Conservation (phyloP, 1,140 invertebrate species). For the Sycophaga agraensis region DNA sequence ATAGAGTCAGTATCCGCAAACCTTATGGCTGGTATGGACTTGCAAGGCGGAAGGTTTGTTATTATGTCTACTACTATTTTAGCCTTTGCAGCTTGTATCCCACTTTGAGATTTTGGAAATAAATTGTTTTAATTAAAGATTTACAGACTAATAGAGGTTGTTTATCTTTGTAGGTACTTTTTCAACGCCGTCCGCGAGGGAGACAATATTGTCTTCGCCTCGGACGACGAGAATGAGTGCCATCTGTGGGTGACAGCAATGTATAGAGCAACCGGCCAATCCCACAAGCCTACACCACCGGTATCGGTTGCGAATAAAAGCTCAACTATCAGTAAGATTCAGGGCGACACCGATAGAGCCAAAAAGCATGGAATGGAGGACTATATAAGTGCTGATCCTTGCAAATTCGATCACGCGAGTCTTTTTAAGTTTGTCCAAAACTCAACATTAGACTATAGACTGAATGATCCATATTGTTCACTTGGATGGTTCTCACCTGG, state of each 20-base stretch:
- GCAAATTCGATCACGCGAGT: constrained; percentile 91
- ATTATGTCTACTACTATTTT: too few species aligned
- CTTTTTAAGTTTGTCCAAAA: constrained; percentile 92
- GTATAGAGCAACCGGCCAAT: constrained; percentile 97
- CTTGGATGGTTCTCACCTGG: constrained; percentile 99
- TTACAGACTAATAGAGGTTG: too few species aligned
- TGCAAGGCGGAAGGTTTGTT: constrained; percentile 50
- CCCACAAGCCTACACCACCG: constrained; percentile 96
- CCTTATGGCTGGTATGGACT: constrained; percentile 83
- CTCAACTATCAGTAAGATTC: constrained; percentile 84
- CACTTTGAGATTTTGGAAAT: too few species aligned
- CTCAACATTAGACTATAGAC: constrained; percentile 89
- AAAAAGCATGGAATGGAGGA: constrained; percentile 99
- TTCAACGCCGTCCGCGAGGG: constrained; percentile 99
- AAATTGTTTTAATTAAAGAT: too few species aligned
- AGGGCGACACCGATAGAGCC: constrained; percentile 93
- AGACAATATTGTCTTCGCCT: constrained; percentile 94
- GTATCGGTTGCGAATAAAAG: constrained; percentile 81
- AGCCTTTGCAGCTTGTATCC: too few species aligned
- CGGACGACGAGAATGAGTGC: constrained; percentile 97
- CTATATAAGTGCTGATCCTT: constrained; percentile 97
- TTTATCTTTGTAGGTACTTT: constrained; percentile 70
- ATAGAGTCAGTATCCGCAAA: constrained; percentile 90
- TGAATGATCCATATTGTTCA: constrained; percentile 96
- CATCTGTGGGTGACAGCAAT: constrained; percentile 99